Evolutionary conservation across 2,888 invertebrate genomes (phyloP).

Genomic region (Metallyticus violacea): DNA sequence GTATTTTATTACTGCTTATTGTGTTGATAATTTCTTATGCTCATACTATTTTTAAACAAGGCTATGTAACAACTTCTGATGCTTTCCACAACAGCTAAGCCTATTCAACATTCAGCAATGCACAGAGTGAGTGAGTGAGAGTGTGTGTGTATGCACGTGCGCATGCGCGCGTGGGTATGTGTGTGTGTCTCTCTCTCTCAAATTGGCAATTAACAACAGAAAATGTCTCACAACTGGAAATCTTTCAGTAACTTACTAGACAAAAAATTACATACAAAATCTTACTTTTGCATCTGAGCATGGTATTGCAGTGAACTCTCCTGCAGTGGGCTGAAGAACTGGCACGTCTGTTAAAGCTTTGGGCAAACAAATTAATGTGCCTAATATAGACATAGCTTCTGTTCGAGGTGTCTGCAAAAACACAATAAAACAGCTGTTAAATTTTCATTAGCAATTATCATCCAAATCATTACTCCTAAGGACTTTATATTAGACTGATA

Average conservation of each 20-base stretch:
- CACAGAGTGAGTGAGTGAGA: too few species aligned
- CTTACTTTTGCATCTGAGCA: conserved; percentile 75
- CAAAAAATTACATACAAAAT: not conserved
- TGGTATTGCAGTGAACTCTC: conserved; percentile 55
- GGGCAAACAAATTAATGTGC: conserved; percentile 80
- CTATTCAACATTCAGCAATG: too few species aligned
- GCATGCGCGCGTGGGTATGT: too few species aligned
- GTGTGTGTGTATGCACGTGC: too few species aligned
- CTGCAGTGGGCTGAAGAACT: conserved; percentile 64
- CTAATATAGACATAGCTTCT: conserved; percentile 87
- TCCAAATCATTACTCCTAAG: not conserved
- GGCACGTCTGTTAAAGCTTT: conserved; percentile 64
- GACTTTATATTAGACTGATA: not conserved
- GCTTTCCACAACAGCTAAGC: too few species aligned
- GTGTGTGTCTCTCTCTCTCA: too few species aligned
- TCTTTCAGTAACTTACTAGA: not conserved
- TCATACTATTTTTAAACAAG: too few species aligned
- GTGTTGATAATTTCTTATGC: too few species aligned
- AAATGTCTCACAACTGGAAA: not conserved
- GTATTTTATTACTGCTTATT: too few species aligned
- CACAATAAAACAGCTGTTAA: not conserved
- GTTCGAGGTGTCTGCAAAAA: conserved; percentile 71
- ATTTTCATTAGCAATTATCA: not conserved
- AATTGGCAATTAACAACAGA: too few species aligned
- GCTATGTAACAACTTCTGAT: too few species aligned